Evolutionary conservation across 2,888 invertebrate species (phyloP).

Genomic region (Balanococcus diminutus): DNA sequence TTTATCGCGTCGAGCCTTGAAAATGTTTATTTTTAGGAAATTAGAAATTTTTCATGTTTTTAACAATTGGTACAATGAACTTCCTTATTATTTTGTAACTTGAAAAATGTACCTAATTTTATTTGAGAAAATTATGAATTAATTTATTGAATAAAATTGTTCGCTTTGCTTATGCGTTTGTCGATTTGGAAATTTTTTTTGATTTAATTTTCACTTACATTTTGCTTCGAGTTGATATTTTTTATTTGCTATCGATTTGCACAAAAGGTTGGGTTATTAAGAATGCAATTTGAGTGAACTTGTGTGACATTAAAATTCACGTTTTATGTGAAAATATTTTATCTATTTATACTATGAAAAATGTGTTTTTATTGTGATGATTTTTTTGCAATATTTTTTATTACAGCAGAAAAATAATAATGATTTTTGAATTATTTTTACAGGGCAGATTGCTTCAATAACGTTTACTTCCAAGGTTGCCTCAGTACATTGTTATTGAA

Average conservation of each 20-base stretch:
- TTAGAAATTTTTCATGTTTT: neutral
- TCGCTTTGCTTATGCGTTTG: neutral
- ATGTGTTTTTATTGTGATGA: too few species aligned
- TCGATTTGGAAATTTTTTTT: neutral
- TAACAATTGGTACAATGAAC: neutral
- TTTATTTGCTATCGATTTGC: neutral
- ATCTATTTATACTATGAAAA: too few species aligned
- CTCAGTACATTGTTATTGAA: constrained; percentile 77
- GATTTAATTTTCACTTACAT: neutral
- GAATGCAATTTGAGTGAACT: neutral
- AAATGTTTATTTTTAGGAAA: neutral
- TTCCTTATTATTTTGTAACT: neutral
- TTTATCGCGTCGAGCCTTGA: neutral
- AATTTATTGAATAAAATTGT: neutral
- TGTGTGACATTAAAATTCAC: too few species aligned
- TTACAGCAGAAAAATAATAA: neutral
- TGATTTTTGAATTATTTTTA: constrained; percentile 60
- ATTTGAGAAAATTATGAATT: neutral
- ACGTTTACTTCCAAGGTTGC: constrained; percentile 81
- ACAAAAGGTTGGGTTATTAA: neutral
- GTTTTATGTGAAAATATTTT: too few species aligned
- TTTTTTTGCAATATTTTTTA: too few species aligned
- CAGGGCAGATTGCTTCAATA: constrained; percentile 81
- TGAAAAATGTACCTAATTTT: neutral
- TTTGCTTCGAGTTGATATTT: neutral